Base-by-base conservation (phyloP, 1,140 invertebrate genomes). In the Sitobion miscanthi region DNA sequence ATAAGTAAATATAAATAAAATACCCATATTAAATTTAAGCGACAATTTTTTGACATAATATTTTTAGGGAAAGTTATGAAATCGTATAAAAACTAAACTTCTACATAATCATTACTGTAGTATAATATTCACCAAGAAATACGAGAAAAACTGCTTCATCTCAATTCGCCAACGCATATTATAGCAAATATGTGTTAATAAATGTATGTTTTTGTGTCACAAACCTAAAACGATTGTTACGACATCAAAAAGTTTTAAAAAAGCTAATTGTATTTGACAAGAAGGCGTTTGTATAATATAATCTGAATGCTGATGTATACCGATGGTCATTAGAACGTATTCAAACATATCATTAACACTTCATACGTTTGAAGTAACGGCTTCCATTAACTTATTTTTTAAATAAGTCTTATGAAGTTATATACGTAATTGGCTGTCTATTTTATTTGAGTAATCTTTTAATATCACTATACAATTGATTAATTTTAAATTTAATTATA, bases 191-290 rank as follows among this genome's bases (percentile, higher is more conserved):
- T 54, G 3, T 54, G 30, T 38, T 52, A 21, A 45, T 88, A 88
- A 38, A 62, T 45, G 21, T 62, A 45, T 45, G 38, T 45, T 90
- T 90, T 69, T 45, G n/a, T 69, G 38, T n/a, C 14, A 42, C 38
- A 47, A 90, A 69, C 42, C 57, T 90, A 69, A 62, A 57, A 89
- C 11, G 7, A 38, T 57, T 69, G 23, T 90, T 90, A 90, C 42
- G 54, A 25, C 38, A 69, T n/a, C 17, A 7, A 47, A 90, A 69
- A 69, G 38, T 90, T n/a, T 6, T 3, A 90, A 54, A 90, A 90
- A 90, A 38, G 25, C 45, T 90, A 62, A 90, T 90, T 90, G 57
- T 90, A 69, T 69, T 69, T 90, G 89, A 90, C 89, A 90, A 62
- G 89, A 90, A 90, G 89, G 54, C 89, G 54, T 62, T 90, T 62